Evolutionary conservation across 35 echinoderm and acorn worm species (phyloP), one percentile per base, ranked within the genome.

Genomic region (Lytechinus variegatus): DNA sequence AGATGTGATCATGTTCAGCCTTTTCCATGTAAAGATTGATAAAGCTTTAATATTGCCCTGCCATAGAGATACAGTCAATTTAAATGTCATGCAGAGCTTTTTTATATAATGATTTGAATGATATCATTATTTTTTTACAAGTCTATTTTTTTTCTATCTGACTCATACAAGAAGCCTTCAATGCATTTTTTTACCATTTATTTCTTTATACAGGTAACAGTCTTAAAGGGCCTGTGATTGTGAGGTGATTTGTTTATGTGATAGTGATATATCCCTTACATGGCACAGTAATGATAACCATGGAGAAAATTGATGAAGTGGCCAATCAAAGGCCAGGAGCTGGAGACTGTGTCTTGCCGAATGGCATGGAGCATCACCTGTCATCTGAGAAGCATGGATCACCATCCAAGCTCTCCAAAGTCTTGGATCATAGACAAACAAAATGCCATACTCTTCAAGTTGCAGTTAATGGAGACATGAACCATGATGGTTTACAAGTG

Each of bases 241-340:
- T 92, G 91, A 94, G 29, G 9, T 19, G 27, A 16, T 21, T 55
- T 11, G n/a, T 55, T 24, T 53, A 13, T 28, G 55, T 94, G 33
- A 94, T 53, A 24, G 9, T 4, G 27, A 94, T 10, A 56, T 28
- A 56, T 28, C 16, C 5, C 12, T 16, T 54, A 54, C 5, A 94
- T 52, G 55, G 91, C 6, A 44, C 56, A 54, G 52, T 29, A 58
- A 92, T 92, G 28, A 54, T 72, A n/a, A 94, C 51, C 19, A 96
- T 96, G 96, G 96, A 96, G 87, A 96, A 95, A 91, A 96, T 96
- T 52, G 52, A 89, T 53, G 96, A 96, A 71, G 94, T 96, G n/a
- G 94, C 96, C 29, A 55, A 54, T 21, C 96, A 79, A 33, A 52
- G 87, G 28, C 94, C 79, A 9, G 87, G 53, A 56, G 79, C 52